Percentiles rank a stretch among this genome's conserved stretches.
phyloP scores from a whole-genome alignment of 2,113 vertebrate species.

The Rhinopomastus cyanomelas region DNA sequence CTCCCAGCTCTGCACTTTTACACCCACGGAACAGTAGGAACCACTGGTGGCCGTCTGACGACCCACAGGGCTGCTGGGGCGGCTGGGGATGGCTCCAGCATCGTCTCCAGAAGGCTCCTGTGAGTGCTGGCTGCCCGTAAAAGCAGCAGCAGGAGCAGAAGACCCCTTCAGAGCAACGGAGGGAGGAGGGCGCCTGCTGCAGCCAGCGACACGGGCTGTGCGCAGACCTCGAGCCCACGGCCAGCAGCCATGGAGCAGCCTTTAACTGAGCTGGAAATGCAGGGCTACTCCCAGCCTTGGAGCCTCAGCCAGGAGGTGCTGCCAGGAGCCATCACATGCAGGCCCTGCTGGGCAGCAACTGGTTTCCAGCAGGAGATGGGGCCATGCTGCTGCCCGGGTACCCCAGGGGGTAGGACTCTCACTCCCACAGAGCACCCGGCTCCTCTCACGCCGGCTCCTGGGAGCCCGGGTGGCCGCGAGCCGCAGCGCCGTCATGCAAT shows the following conservation, averaged over 20 bases:
- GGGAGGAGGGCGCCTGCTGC: background rate
- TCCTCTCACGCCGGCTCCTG: background rate
- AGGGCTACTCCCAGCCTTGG: background rate
- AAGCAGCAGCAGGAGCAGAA: background rate
- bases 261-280: background rate
- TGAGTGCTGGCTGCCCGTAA: background rate
- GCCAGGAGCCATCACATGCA: background rate
- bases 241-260: background rate
- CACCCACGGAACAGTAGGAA: background rate
- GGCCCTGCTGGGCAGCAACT: background rate
- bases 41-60: rapidly evolving
- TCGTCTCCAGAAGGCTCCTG: background rate
- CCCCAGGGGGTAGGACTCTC: rapidly evolving
- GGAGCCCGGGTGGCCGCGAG: background rate
- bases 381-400: rapidly evolving
- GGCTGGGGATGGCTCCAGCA: rapidly evolving
- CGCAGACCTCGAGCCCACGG: background rate
- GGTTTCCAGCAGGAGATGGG: background rate
- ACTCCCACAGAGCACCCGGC: background rate
- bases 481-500: background rate
- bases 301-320: constrained; percentile 36
- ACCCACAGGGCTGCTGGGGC: rapidly evolving
- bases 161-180: background rate
- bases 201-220: rapidly evolving
- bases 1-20: background rate